A percentile compares a stretch with the other conserved stretches of the same genome.
These are phyloP conservation scores for Danionella cerebrum DNA, from an alignment of 2,113 vertebrate species.

Conservation along the genomic window DNA sequence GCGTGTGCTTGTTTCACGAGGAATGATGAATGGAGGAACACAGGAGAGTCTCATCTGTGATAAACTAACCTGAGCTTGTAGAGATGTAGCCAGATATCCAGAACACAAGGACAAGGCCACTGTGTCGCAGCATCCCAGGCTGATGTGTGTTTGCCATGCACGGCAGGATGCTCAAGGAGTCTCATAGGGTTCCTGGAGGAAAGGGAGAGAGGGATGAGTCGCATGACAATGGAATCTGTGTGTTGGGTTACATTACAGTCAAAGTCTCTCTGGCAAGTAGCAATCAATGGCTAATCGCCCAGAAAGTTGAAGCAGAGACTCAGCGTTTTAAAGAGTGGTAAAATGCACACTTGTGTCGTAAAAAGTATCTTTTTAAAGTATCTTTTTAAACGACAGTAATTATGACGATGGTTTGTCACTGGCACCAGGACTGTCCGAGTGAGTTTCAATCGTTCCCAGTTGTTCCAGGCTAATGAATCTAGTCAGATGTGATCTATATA, in stretches of 20 bases:
- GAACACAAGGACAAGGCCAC: constrained; percentile 62
- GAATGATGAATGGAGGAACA: constrained; percentile 60
- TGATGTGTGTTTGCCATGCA: constrained; percentile 50
- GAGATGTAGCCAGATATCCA: constrained; percentile 49
- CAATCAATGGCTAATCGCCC: too few relatives aligned
- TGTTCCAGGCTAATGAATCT: constrained; percentile 12
- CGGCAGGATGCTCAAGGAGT: constrained; percentile 30
- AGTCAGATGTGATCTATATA: constrained; percentile 15
- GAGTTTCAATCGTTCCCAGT: not conserved
- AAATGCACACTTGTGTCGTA: too few relatives aligned
- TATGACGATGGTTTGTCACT: too few relatives aligned
- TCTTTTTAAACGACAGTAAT: not conserved
- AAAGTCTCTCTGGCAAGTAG: too few relatives aligned
- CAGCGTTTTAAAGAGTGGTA: too few relatives aligned
- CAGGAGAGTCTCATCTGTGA: constrained; percentile 59
- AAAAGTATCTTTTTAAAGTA: not conserved
- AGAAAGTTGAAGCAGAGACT: too few relatives aligned
- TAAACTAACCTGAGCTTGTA: constrained; percentile 57
- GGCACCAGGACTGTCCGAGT: too few relatives aligned
- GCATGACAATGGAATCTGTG: constrained; percentile 17
- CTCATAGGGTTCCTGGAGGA: not conserved
- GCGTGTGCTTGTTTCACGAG: constrained; percentile 48
- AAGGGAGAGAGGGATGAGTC: constrained; percentile 7
- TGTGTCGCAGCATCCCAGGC: constrained; percentile 39
- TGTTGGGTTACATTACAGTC: too few relatives aligned